A percentile compares a stretch with the other conserved stretches of the same genome.
Evolutionary conservation across 2,797 vertebrate species (phyloP).

Genomic region (Bovichtus variegatus): DNA sequence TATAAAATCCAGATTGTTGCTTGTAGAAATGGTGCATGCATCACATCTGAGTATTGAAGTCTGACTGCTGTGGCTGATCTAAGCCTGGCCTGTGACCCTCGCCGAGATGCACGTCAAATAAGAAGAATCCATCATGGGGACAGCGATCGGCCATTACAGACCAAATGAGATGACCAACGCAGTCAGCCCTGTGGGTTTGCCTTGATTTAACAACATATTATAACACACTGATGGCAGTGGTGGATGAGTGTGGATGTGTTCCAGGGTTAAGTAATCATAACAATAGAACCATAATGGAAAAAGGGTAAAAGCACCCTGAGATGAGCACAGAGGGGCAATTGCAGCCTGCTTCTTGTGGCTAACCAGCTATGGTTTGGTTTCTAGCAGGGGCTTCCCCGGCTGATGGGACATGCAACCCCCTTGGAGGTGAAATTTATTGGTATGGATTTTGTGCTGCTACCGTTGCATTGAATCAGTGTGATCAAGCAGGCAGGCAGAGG

Average conservation of each 20-base stretch:
- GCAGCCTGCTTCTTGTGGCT: slow-evolving; percentile 51
- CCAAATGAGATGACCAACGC: slow-evolving; percentile 67
- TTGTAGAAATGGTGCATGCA: slow-evolving; percentile 68
- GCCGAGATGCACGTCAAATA: slow-evolving; percentile 67
- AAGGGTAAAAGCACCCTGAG: slow-evolving; percentile 36
- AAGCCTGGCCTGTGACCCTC: slow-evolving; percentile 64
- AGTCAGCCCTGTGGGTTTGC: slow-evolving; percentile 55
- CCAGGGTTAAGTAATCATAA: slow-evolving; percentile 49
- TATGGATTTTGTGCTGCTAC: slow-evolving; percentile 85
- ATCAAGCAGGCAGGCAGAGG: slow-evolving; percentile 82
- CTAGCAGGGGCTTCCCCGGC: slow-evolving; percentile 67
- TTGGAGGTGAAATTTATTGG: slow-evolving; percentile 82
- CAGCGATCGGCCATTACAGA: slow-evolving; percentile 61
- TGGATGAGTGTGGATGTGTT: slow-evolving; percentile 39
- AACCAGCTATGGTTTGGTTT: slow-evolving; percentile 72
- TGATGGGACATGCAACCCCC: slow-evolving; percentile 78
- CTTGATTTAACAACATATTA: slow-evolving; percentile 71
- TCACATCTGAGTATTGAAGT: slow-evolving; percentile 68
- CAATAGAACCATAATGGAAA: slow-evolving; percentile 59
- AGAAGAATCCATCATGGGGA: slow-evolving; percentile 74
- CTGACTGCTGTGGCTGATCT: slow-evolving; percentile 65
- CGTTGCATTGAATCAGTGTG: slow-evolving; percentile 85
- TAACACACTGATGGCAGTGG: slow-evolving; percentile 51
- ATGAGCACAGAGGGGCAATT: slow-evolving; percentile 39
- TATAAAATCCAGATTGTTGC: slow-evolving; percentile 76